Conservation (phyloP, 1,140 invertebrate genomes). For the Augochlora pura region DNA sequence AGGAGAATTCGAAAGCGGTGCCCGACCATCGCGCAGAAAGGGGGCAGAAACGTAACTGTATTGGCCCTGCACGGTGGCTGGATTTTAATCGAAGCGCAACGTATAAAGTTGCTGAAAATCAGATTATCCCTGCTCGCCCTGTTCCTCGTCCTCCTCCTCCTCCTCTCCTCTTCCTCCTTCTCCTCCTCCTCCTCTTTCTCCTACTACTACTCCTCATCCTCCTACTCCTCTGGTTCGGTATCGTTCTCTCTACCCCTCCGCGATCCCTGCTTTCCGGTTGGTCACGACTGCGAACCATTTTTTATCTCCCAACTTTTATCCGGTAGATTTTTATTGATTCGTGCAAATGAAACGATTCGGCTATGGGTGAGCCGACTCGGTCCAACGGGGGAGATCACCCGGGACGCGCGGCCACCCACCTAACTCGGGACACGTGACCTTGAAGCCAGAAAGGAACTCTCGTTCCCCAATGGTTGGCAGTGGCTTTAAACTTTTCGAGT, state of each 20-base stretch:
- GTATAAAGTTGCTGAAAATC: constrained; percentile 79
- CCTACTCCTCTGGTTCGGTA: constrained; percentile 9
- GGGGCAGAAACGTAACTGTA: constrained; percentile 69
- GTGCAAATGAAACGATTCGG: constrained; percentile 49
- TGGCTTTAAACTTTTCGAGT: no score
- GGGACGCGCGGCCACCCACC: no score
- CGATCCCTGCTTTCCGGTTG: constrained; percentile 46
- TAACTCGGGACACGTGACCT: no score
- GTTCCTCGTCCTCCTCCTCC: constrained; percentile 46
- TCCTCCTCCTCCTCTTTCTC: constrained; percentile 30
- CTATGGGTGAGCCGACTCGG: neutral
- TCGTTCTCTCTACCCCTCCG: constrained; percentile 18
- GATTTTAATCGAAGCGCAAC: constrained; percentile 79
- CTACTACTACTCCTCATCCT: constrained; percentile 23
- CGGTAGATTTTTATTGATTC: constrained; percentile 65
- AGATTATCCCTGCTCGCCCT: constrained; percentile 72
- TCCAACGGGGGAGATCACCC: no score
- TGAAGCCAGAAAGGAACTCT: no score
- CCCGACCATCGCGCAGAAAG: neutral
- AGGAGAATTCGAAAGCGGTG: neutral
- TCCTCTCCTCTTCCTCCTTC: constrained; percentile 30
- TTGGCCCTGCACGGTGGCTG: constrained; percentile 75
- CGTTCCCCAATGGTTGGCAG: neutral
- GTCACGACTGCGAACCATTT: constrained; percentile 47
- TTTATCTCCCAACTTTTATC: constrained; percentile 57